A percentile compares a stretch with the other conserved stretches of the same genome.
Conservation (phyloP, 2,888 invertebrate genomes). For the Bugulina stolonifera region DNA sequence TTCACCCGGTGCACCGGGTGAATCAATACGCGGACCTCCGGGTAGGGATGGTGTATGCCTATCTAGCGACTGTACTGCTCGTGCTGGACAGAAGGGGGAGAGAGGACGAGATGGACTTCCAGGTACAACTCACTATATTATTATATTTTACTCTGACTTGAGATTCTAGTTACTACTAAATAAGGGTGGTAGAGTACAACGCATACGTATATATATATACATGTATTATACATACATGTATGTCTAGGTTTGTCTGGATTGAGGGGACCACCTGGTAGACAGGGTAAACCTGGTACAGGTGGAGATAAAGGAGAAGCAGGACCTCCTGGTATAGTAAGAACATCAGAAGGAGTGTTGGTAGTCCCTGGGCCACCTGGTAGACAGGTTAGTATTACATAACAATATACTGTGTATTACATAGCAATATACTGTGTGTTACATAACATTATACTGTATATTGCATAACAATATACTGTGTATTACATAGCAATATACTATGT, state of each 20-base stretch:
- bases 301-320: conserved; percentile 27
- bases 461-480: too few relatives aligned
- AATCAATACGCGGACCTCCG: background rate
- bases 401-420: too few relatives aligned
- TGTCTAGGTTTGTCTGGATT: conserved; percentile 8
- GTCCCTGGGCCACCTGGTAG: background rate
- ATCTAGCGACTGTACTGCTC: background rate
- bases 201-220: too few relatives aligned
- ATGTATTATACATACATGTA: background rate
- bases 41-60: background rate
- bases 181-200: too few relatives aligned
- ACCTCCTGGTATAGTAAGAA: background rate
- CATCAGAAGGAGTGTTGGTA: background rate
- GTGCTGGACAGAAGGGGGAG: background rate
- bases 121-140: background rate
- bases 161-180: too few relatives aligned
- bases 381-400: too few relatives aligned
- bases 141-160: background rate
- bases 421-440: too few relatives aligned
- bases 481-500: too few relatives aligned
- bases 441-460: too few relatives aligned
- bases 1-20: background rate
- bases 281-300: background rate
- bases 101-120: conserved; percentile 2
- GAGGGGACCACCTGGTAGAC: background rate